These are phyloP conservation scores for Acrocyrtus sp. DNA, from an alignment of 2,888 invertebrate genomes.

Conservation along the genomic window DNA sequence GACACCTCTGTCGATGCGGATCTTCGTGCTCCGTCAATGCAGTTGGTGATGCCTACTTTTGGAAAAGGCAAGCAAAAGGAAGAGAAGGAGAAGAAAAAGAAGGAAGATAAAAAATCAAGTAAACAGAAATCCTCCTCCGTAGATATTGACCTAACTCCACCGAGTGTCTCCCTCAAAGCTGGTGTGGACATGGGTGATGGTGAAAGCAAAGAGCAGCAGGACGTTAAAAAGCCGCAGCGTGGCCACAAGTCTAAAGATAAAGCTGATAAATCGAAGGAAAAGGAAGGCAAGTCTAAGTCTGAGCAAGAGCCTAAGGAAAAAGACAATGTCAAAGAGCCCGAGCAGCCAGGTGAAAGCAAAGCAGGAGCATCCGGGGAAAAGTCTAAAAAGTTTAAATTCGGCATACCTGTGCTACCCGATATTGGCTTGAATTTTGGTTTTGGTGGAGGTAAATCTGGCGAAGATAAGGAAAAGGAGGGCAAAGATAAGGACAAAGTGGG, in stretches of 20 bases:
- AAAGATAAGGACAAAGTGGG: conserved; percentile 21
- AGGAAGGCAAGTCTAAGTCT: conserved; percentile 30
- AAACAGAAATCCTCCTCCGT: conserved; percentile 13
- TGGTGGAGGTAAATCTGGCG: conserved; percentile 28
- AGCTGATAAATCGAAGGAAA: conserved; percentile 22
- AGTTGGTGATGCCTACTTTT: conserved; percentile 18
- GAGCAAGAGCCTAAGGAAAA: conserved; percentile 13
- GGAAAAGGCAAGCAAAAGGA: conserved; percentile 5
- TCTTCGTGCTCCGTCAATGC: conserved; percentile 47
- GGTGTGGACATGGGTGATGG: conserved; percentile 12
- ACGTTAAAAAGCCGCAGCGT: conserved; percentile 44
- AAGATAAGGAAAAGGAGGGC: conserved; percentile 18
- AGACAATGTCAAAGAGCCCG: conserved; percentile 27
- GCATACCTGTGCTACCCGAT: conserved; percentile 65
- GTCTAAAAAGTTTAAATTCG: conserved; percentile 62
- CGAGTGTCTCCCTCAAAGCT: conserved; percentile 33
- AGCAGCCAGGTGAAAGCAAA: conserved; percentile 9
- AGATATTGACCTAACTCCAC: conserved; percentile 47
- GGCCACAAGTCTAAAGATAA: conserved; percentile 41
- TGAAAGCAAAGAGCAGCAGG: conserved; percentile 23
- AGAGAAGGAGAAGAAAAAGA: conserved; percentile 2
- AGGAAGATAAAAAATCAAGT: not conserved
- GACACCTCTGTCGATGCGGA: conserved; percentile 20
- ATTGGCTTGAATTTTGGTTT: conserved; percentile 59
- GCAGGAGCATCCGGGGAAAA: conserved; percentile 37